These are phyloP conservation scores for Archips xylosteana DNA, from an alignment of 2,888 invertebrate species.

Conservation along the genomic window DNA sequence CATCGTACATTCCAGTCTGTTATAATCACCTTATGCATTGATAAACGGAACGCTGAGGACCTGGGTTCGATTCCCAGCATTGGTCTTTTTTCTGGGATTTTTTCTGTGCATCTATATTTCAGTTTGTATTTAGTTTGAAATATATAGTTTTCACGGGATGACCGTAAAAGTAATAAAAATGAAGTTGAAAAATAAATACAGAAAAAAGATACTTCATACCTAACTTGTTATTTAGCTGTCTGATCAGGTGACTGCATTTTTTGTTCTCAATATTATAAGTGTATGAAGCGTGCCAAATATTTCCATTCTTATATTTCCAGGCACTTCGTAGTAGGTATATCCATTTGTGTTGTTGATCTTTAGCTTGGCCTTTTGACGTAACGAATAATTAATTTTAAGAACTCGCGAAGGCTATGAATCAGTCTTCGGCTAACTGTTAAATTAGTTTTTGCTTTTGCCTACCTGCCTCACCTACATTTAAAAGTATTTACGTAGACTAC, in stretches of 20 bases:
- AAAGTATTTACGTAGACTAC: conserved; percentile 7
- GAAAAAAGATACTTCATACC: too few species aligned
- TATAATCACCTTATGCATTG: too few species aligned
- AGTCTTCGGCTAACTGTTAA: conserved; percentile 23
- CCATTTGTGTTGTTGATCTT: conserved; percentile 17
- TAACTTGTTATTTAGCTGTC: conserved; percentile 8
- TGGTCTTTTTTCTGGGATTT: too few species aligned
- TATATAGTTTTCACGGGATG: too few species aligned
- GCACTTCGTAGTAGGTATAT: conserved; percentile 28
- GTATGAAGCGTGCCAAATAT: not conserved
- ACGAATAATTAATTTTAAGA: conserved; percentile 28
- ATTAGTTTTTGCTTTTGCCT: not conserved
- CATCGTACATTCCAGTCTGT: too few species aligned
- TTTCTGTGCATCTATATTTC: too few species aligned
- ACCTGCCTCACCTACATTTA: not conserved
- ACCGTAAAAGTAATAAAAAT: too few species aligned
- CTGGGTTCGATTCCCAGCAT: too few species aligned
- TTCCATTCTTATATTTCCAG: conserved; percentile 1
- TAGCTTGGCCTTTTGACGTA: conserved; percentile 32
- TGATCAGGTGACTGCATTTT: not conserved
- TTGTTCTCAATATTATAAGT: conserved; percentile 6
- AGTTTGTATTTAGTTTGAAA: too few species aligned
- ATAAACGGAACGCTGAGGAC: too few species aligned
- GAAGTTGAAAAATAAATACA: too few species aligned
- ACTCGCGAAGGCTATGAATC: conserved; percentile 30